A percentile compares a stretch with the other conserved stretches of the same genome.
These are phyloP conservation scores for Phallusia fumigata DNA, from an alignment of 23 tunicate species.

Conservation along the genomic window DNA sequence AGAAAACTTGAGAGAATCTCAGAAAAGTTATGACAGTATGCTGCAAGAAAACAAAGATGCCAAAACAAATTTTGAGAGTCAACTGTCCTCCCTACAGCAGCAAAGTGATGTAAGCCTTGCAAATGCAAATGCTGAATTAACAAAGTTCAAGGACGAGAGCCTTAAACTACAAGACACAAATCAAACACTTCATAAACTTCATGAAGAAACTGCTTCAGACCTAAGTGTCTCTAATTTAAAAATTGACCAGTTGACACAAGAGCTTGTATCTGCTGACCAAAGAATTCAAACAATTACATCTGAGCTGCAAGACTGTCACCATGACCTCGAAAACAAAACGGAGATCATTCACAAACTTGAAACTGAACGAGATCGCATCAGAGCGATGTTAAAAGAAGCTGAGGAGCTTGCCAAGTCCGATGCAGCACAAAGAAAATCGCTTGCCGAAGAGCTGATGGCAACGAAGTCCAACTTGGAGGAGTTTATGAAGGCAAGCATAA, in stretches of 20 bases:
- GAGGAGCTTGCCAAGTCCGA: neutral
- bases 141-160: neutral
- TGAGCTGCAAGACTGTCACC: neutral
- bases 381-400: neutral
- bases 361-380: neutral
- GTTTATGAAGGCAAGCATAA: neutral
- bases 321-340: neutral
- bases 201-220: neutral
- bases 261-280: neutral
- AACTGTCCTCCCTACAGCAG: no score
- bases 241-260: neutral
- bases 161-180: neutral
- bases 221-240: neutral
- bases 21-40: no score
- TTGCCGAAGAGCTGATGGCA: neutral
- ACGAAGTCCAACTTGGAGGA: neutral
- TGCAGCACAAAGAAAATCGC: neutral
- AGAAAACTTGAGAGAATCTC: no score
- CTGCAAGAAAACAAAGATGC: no score
- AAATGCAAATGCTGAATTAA: constrained; percentile 26
- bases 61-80: no score
- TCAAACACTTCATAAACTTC: no score
- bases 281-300: neutral
- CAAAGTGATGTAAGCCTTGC: neutral
- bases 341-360: neutral